Evolutionary conservation across 64 coral and sea anemone genomes (phyloP).

Genomic region (Hydrozoanthus tunicans): DNA sequence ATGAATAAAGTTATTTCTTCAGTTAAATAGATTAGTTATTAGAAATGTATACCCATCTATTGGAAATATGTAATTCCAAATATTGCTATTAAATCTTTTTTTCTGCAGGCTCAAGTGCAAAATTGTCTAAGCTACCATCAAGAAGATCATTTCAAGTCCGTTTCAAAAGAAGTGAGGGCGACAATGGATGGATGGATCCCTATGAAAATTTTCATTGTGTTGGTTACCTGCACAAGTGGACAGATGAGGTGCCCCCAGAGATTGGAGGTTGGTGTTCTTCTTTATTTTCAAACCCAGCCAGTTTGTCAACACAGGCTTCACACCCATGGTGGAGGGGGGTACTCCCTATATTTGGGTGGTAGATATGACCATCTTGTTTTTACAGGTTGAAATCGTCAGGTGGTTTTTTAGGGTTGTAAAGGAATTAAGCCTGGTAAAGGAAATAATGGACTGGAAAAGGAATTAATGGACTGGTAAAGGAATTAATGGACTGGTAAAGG

Average conservation of each 20-base stretch:
- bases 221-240: slow-evolving; percentile 70
- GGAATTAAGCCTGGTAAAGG: no score
- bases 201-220: slow-evolving; percentile 65
- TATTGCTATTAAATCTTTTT: background rate
- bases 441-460: no score
- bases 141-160: slow-evolving; percentile 72
- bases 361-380: no score
- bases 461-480: no score
- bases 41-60: no score
- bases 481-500: no score
- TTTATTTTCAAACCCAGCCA: background rate
- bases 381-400: no score
- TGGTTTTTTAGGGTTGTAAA: no score
- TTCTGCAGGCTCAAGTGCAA: background rate
- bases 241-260: background rate
- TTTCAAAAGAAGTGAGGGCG: slow-evolving; percentile 45
- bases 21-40: no score
- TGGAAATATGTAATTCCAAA: background rate
- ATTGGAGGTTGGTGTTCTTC: slow-evolving; percentile 3
- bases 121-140: slow-evolving; percentile 23
- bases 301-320: background rate
- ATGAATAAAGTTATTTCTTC: no score
- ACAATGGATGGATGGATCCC: slow-evolving; percentile 12
- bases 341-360: no score
- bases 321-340: no score